Conservation (phyloP, 2,888 invertebrate genomes). For the Monopis laevigella region DNA sequence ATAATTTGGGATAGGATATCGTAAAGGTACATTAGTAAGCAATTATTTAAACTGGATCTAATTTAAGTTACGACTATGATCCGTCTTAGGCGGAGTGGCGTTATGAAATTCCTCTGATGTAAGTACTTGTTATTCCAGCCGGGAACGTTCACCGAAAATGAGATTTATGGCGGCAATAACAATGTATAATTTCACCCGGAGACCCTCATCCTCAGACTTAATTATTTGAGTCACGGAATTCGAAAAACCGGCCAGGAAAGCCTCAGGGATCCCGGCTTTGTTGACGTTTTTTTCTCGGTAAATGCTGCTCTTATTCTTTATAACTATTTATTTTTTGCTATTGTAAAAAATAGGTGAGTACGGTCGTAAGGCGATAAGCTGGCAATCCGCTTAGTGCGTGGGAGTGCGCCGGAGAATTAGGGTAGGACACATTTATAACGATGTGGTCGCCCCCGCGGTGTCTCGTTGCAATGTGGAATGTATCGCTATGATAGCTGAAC, state of each 20-base stretch:
- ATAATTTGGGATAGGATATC: too few relatives aligned
- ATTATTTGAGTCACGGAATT: conserved; percentile 66
- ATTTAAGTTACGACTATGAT: conserved; percentile 4
- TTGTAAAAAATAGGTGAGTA: conserved; percentile 52
- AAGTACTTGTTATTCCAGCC: conserved; percentile 45
- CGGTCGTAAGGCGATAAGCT: conserved; percentile 52
- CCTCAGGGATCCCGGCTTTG: conserved; percentile 52
- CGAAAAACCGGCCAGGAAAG: conserved; percentile 52
- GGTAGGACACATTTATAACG: conserved; percentile 53
- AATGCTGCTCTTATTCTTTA: conserved; percentile 38
- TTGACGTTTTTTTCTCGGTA: conserved; percentile 42
- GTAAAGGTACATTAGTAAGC: conserved; percentile 29
- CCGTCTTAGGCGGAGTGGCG: conserved; percentile 11
- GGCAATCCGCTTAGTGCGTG: conserved; percentile 60
- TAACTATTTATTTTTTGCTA: conserved; percentile 47
- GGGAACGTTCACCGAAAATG: conserved; percentile 50
- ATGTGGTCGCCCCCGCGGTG: conserved; percentile 23
- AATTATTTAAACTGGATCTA: conserved; percentile 4
- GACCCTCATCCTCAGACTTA: conserved; percentile 52
- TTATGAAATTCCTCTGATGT: conserved; percentile 31
- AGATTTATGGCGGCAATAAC: conserved; percentile 60
- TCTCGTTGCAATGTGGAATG: conserved; percentile 20
- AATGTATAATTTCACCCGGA: conserved; percentile 57
- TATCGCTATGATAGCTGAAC: conserved; percentile 10
- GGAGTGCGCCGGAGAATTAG: conserved; percentile 45